Evolutionary conservation across 2,888 invertebrate species (phyloP), one percentile per base, ranked within the genome.

Genomic region (Hedychridium roseum): DNA sequence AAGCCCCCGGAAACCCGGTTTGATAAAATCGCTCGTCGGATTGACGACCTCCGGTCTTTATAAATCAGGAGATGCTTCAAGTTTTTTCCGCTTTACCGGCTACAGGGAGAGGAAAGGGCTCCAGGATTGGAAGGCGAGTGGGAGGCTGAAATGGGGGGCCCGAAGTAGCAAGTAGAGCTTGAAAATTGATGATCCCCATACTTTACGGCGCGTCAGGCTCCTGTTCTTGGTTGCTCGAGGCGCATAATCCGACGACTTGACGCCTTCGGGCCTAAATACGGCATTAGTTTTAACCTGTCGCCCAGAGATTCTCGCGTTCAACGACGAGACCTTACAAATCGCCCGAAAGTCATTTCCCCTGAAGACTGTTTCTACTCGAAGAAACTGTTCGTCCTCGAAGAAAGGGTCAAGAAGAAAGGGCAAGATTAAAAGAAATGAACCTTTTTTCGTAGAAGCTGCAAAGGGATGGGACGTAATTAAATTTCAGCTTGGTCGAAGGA

Each of bases 121-220:
- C 11, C 11, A 30, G 14, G 28, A 27, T 2, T 6, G 23, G 20
- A 31, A 14, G 28, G 28, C 47, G 38, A 34, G 23, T 23, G 9
- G n/a, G n/a, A n/a, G n/a, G n/a, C n/a, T n/a, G n/a, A n/a, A n/a
- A n/a, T n/a, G n/a, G 31, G 26, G 48, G 15, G 18, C 31, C 26
- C 30, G 35, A 31, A 16, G 31, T 31, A 31, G 23, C 5, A 23
- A 9, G 6, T 52, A 52, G 49, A 40, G 52, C 21, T 42, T 40
- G 60, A 57, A 65, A 73, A 75, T 73, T 67, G 71, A 74, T 72
- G 70, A 66, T 58, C 52, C 54, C 66, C 70, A 69, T 74, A 71
- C 67, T 68, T 74, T 61, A 70, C 57, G 57, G 51, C 51, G 51
- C 56, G 59, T 57, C 60, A 55, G 57, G 53, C 57, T 53, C 36